Conservation (phyloP, 2,113 vertebrate species). For the Macaca mulatta region DNA sequence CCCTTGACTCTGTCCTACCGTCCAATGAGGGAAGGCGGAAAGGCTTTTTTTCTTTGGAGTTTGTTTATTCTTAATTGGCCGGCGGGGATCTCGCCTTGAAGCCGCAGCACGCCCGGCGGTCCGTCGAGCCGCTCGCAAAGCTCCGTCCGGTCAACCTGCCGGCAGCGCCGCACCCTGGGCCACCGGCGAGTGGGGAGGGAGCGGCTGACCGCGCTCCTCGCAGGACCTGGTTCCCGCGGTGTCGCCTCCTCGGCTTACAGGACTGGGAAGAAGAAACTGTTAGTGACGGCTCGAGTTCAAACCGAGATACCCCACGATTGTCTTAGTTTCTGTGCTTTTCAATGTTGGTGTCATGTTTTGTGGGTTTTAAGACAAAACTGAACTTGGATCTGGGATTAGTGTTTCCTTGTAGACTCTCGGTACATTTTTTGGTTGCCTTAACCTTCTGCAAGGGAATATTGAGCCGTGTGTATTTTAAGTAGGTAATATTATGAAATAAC, state of each 20-base stretch:
- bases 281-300: accelerated
- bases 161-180: background rate
- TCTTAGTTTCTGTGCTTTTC: background rate
- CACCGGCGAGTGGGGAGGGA: background rate
- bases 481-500: background rate
- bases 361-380: background rate
- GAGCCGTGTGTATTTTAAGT: background rate
- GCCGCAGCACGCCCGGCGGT: background rate
- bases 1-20: background rate
- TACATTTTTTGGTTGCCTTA: background rate
- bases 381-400: background rate
- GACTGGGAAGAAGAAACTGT: no score
- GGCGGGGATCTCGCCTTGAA: no score
- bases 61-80: accelerated
- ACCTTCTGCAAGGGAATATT: background rate
- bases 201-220: background rate
- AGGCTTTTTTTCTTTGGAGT: background rate
- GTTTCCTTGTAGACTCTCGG: background rate
- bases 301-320: background rate
- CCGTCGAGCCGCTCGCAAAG: background rate
- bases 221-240: background rate
- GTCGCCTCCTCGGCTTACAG: background rate
- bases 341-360: background rate
- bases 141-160: background rate
- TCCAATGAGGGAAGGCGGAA: background rate